These are phyloP conservation scores for Grammomys surdaster DNA, from an alignment of 2,113 vertebrate species.

Conservation along the genomic window DNA sequence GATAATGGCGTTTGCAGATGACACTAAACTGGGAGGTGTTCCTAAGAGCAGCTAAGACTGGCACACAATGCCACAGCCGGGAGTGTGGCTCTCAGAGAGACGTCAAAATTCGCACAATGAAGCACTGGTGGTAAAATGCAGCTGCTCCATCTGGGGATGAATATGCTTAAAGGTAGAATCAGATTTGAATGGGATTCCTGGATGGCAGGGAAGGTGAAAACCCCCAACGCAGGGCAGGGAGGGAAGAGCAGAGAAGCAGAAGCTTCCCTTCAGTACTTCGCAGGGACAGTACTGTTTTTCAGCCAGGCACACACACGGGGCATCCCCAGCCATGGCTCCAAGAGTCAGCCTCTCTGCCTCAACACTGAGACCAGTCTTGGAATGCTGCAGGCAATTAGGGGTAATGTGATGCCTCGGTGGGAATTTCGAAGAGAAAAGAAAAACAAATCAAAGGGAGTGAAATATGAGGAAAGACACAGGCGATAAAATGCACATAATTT, in stretches of 20 bases:
- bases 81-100: conserved; percentile 42
- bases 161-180: conserved; percentile 74
- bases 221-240: neutral
- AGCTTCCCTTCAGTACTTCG: neutral
- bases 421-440: conserved; percentile 80
- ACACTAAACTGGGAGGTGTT: conserved; percentile 63
- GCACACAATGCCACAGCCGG: conserved; percentile 60
- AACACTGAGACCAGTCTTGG: conserved; percentile 68
- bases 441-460: conserved; percentile 78
- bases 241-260: neutral
- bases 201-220: conserved; percentile 49
- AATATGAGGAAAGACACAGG: conserved; percentile 78
- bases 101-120: conserved; percentile 75
- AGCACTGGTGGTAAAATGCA: conserved; percentile 64
- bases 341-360: conserved; percentile 51
- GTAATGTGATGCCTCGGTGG: conserved; percentile 75
- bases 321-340: conserved; percentile 25
- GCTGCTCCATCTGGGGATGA: conserved; percentile 70
- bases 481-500: conserved; percentile 82
- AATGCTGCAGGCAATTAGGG: conserved; percentile 77
- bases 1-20: conserved; percentile 61
- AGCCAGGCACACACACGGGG: conserved; percentile 31
- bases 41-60: conserved; percentile 60
- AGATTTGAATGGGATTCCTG: conserved; percentile 68
- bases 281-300: neutral